Evolutionary conservation across 2,797 vertebrate genomes (phyloP).

Genomic region (Protonibea diacanthus): DNA sequence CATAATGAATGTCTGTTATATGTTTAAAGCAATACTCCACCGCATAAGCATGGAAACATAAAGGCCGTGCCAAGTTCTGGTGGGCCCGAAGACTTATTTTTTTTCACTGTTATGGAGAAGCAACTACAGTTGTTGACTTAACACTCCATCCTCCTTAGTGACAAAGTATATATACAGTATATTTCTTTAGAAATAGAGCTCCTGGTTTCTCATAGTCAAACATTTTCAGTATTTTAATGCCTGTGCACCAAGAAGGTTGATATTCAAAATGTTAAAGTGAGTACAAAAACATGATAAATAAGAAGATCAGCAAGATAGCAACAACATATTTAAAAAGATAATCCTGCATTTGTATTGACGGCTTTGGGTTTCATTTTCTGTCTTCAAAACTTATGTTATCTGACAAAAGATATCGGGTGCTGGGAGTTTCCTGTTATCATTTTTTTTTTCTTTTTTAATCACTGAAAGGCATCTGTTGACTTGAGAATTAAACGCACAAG

Average conservation of each 20-base stretch:
- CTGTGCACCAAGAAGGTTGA: neutral
- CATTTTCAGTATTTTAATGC: neutral
- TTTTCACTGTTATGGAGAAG: conserved; percentile 20
- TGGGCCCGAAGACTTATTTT: neutral
- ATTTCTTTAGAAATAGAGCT: neutral
- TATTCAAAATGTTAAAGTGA: neutral
- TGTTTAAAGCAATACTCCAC: conserved; percentile 38
- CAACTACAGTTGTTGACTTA: conserved; percentile 13
- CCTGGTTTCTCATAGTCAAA: conserved; percentile 10
- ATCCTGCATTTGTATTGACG: neutral
- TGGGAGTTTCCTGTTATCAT: conserved; percentile 26
- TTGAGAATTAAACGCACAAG: conserved; percentile 4
- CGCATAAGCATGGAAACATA: conserved; percentile 42
- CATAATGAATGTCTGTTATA: conserved; percentile 34
- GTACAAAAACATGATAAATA: neutral
- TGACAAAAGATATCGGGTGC: neutral
- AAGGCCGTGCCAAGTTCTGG: conserved; percentile 46
- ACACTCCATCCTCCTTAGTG: conserved; percentile 4
- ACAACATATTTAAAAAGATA: neutral
- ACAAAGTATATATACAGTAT: conserved; percentile 20
- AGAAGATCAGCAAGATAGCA: neutral
- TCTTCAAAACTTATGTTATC: neutral
- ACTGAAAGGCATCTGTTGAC: conserved; percentile 37
- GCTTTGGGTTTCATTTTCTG: neutral
- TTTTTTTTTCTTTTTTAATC: conserved; percentile 2